Base-by-base conservation (phyloP, 2,797 vertebrate species). In the Spheniscus humboldti region DNA sequence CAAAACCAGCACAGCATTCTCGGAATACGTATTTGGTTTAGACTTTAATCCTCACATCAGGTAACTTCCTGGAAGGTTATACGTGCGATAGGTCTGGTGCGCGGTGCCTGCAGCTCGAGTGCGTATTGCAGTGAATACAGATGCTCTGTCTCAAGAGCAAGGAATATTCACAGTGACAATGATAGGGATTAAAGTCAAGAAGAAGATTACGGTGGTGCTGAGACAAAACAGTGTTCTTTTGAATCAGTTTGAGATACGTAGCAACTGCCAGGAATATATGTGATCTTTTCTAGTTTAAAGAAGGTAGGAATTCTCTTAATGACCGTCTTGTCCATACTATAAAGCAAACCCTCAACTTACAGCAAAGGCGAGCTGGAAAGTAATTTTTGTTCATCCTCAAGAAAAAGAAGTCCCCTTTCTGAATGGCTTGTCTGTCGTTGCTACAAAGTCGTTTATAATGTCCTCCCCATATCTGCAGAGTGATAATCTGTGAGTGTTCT, bases 91-190 rank as follows among this genome's bases (percentile, higher is more conserved):
- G 28, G 39, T 18, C 45, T 37, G 27, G 16, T 4, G 28, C 23
- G 53, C 0, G 19, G 23, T 28, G 52, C 45, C 37, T 3, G 37
- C 11, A 37, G 25, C 75, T 41, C 4, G 2, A 20, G 47, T 2
- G 25, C 2, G 3, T 6, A 6, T 15, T 7, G 35, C 18, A 9
- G 45, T 1, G 47, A 39, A 6, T 15, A 7, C 8, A 14, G 28
- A 6, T 28, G 33, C 7, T 60, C 47, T 25, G 28, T 9, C 41
- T 31, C 11, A 3, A 39, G 31, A 39, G 48, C 16, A 9, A 47
- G 39, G 41, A 39, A 31, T 69, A 22, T 12, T 76, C 35, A 2
- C 20, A 8, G 50, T 18, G 67, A 11, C 50, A 13, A 5, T 16
- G 39, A 5, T 45, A 10, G 0, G 1, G 6, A 5, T 30, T n/a